A percentile compares a stretch with the other conserved stretches of the same genome.
Evolutionary conservation across 2,797 vertebrate species (phyloP).

Genomic region (Amblyraja radiata): DNA sequence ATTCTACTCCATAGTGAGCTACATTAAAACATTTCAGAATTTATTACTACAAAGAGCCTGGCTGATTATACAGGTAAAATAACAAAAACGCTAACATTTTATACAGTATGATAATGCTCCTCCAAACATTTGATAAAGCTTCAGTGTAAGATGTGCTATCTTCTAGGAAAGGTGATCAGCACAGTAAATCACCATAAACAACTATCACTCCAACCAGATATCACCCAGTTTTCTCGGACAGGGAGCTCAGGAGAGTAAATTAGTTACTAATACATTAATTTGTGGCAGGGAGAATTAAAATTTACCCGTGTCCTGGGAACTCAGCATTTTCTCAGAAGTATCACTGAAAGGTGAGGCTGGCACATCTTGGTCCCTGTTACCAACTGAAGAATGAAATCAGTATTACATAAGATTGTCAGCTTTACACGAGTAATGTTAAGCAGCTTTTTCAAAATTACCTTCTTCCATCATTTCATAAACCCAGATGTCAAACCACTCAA

Average conservation of each 20-base stretch:
- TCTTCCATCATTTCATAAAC: conserved; percentile 13
- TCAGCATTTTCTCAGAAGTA: conserved; percentile 17
- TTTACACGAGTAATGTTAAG: background rate
- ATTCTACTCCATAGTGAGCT: background rate
- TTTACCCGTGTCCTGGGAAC: conserved; percentile 22
- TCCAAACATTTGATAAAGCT: conserved; percentile 10
- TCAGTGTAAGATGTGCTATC: background rate
- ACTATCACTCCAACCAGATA: background rate
- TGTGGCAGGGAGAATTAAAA: background rate
- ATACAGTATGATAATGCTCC: background rate
- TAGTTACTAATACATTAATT: background rate
- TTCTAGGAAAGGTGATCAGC: background rate
- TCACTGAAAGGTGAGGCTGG: background rate
- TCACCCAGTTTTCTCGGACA: background rate
- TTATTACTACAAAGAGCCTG: background rate
- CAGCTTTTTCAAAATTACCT: conserved; percentile 22
- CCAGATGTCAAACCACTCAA: conserved; percentile 32
- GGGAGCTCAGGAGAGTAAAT: background rate
- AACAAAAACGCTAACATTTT: background rate
- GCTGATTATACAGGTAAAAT: background rate
- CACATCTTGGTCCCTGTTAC: conserved; percentile 22
- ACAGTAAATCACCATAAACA: background rate
- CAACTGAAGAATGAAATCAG: conserved; percentile 9
- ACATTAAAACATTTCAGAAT: background rate
- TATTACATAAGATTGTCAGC: background rate